A percentile compares a stretch with the other conserved stretches of the same genome.
Conservation (phyloP, 1,140 invertebrate genomes). For the Dinothrombium tinctorium region DNA sequence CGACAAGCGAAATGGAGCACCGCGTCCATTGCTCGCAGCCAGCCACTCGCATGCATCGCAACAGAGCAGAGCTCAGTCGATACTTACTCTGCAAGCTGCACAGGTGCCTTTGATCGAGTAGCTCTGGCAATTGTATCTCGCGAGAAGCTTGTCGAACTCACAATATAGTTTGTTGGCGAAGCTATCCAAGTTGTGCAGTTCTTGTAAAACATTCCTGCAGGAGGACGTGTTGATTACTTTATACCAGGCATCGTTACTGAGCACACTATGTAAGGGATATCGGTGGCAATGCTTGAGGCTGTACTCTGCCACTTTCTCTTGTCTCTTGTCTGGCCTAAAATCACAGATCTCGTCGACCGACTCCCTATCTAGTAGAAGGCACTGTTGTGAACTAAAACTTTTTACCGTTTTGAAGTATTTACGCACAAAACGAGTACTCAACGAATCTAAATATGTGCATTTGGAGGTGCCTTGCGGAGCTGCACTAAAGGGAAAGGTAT, state of each 20-base stretch:
- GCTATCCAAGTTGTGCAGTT: not conserved
- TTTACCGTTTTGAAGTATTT: not conserved
- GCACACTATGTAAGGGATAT: not conserved
- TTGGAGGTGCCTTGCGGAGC: not conserved
- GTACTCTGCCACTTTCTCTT: not conserved
- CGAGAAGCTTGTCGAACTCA: not conserved
- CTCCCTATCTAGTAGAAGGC: not conserved
- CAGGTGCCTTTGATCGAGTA: not conserved
- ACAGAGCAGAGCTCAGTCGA: no score
- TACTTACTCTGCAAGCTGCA: not conserved
- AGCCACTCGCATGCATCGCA: no score
- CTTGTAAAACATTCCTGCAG: not conserved
- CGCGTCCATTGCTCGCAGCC: no score
- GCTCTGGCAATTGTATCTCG: not conserved
- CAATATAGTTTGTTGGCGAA: not conserved
- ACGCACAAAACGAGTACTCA: no score
- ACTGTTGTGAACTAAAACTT: not conserved
- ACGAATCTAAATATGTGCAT: no score
- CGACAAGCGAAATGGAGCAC: no score
- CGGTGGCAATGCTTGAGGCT: not conserved
- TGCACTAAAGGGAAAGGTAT: not conserved
- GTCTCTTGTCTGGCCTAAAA: not conserved
- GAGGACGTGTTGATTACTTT: not conserved
- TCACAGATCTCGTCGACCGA: not conserved
- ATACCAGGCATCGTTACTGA: not conserved